Conservation (phyloP, 1,140 invertebrate genomes). For the Mercenaria mercenaria region DNA sequence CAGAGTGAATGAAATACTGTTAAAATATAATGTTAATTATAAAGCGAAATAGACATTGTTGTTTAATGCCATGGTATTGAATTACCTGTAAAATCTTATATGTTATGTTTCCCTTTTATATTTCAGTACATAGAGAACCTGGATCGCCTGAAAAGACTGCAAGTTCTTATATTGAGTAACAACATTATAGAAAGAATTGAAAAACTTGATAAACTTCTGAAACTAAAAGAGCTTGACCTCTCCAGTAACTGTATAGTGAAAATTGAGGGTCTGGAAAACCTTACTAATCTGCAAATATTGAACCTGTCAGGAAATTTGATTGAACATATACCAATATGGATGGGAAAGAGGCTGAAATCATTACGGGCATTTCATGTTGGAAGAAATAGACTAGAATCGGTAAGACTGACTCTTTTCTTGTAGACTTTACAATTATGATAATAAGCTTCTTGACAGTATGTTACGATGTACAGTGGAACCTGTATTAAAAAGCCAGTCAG, state of each 20-base stretch:
- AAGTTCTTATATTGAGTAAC: conserved; percentile 80
- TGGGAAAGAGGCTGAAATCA: conserved; percentile 81
- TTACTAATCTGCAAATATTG: conserved; percentile 80
- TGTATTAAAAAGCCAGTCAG: too few relatives aligned
- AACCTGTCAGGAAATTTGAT: conserved; percentile 83
- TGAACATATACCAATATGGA: conserved; percentile 82
- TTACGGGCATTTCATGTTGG: conserved; percentile 81
- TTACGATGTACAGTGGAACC: too few relatives aligned
- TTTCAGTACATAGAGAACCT: conserved; percentile 85
- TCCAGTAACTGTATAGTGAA: conserved; percentile 81
- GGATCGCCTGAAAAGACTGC: conserved; percentile 78
- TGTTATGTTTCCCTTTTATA: too few relatives aligned
- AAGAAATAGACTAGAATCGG: conserved; percentile 81
- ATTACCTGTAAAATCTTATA: too few relatives aligned
- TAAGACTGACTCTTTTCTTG: too few relatives aligned
- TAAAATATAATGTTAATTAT: too few relatives aligned
- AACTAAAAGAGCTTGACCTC: conserved; percentile 82
- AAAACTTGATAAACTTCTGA: conserved; percentile 81
- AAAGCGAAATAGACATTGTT: too few relatives aligned
- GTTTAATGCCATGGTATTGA: too few relatives aligned
- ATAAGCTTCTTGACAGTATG: neutral
- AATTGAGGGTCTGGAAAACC: conserved; percentile 82
- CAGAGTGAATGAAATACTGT: too few relatives aligned
- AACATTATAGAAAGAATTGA: conserved; percentile 85
- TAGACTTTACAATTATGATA: neutral